These are phyloP conservation scores for Silurus asotus DNA, from an alignment of 2,113 vertebrate species.

Conservation along the genomic window DNA sequence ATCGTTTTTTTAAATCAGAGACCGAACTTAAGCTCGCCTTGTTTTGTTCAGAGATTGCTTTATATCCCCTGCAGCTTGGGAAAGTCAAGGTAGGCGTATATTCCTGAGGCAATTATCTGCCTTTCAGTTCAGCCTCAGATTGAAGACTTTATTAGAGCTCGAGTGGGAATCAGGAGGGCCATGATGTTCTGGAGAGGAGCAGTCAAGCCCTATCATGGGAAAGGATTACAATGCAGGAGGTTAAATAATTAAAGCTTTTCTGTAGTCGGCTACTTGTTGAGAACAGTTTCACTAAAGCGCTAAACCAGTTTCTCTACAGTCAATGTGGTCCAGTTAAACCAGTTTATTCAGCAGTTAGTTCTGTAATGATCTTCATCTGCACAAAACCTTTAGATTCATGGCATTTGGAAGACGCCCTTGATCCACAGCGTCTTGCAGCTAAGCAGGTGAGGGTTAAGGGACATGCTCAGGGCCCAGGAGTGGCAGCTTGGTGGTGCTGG, in stretches of 20 bases:
- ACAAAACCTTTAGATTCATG: too few species aligned
- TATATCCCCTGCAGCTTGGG: constrained; percentile 17
- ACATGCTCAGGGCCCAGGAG: too few species aligned
- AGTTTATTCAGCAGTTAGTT: neutral
- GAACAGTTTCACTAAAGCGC: neutral
- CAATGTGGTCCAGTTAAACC: neutral
- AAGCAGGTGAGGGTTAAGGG: too few species aligned
- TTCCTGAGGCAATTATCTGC: constrained; percentile 19
- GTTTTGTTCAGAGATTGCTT: constrained; percentile 23
- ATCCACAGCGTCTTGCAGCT: too few species aligned
- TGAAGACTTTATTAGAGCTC: neutral
- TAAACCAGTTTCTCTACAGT: neutral
- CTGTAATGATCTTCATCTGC: neutral
- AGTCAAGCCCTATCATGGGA: neutral
- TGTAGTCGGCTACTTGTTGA: neutral
- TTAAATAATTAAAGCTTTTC: neutral
- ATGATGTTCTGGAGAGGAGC: neutral
- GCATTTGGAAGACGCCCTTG: too few species aligned
- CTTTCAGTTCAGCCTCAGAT: neutral
- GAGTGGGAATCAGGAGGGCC: neutral
- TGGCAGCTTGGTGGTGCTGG: too few species aligned
- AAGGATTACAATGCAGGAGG: neutral
- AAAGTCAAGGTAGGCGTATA: neutral
- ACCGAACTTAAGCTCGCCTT: constrained; percentile 26
- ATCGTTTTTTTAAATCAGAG: constrained; percentile 31